Evolutionary conservation across 2,888 invertebrate genomes (phyloP).

Genomic region (Epinotia nisella): DNA sequence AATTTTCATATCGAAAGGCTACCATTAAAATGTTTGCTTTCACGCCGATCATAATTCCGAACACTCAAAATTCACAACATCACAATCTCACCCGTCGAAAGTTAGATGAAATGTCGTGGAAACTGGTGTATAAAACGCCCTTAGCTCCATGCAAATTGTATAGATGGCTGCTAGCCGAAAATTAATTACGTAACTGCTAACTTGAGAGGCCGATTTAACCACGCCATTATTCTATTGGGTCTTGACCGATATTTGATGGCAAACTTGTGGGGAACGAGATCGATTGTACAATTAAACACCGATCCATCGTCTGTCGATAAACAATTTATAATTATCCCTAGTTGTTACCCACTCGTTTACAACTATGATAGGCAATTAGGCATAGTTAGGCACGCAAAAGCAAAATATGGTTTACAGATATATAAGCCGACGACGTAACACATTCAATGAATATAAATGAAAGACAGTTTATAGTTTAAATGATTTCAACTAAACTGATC

Average conservation of each 20-base stretch:
- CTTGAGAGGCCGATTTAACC: constrained; percentile 67
- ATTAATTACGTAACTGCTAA: constrained; percentile 65
- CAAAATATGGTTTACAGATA: constrained; percentile 13
- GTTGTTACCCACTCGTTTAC: constrained; percentile 32
- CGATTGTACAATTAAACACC: constrained; percentile 50
- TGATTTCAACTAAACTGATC: no score
- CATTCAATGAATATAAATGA: neutral
- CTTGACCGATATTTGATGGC: constrained; percentile 54
- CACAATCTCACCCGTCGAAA: constrained; percentile 24
- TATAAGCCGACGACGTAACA: neutral
- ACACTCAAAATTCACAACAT: constrained; percentile 20
- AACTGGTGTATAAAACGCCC: constrained; percentile 32
- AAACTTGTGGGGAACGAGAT: constrained; percentile 46
- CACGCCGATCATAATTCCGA: neutral
- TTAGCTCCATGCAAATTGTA: constrained; percentile 58
- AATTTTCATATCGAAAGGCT: neutral
- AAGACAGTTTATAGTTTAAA: no score
- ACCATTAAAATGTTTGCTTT: neutral
- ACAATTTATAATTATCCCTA: constrained; percentile 42
- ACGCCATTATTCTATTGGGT: constrained; percentile 63
- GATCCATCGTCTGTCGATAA: constrained; percentile 47
- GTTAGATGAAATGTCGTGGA: constrained; percentile 39
- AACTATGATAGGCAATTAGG: constrained; percentile 14
- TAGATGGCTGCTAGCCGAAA: constrained; percentile 61
- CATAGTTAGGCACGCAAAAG: constrained; percentile 13